Percentiles rank a stretch among this genome's conserved stretches.
Evolutionary conservation across 2,113 vertebrate species (phyloP).

Genomic region (Tragelaphus buxtoni): DNA sequence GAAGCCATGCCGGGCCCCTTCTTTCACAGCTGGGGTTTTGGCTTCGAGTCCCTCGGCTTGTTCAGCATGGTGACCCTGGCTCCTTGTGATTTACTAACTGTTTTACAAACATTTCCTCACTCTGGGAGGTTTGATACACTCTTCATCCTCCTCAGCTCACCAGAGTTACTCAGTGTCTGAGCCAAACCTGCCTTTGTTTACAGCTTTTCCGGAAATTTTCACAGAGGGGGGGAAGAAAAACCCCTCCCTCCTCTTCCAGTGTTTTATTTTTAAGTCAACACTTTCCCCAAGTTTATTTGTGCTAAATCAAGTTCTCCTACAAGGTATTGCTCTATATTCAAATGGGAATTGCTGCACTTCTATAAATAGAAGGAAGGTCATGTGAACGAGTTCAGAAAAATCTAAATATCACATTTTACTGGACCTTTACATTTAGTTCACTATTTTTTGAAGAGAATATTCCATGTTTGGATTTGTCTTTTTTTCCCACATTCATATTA

Average conservation of each 20-base stretch:
- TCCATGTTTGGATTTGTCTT: conserved; percentile 83
- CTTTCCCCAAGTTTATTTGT: conserved; percentile 92
- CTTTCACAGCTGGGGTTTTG: conserved; percentile 92
- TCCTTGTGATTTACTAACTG: conserved; percentile 89
- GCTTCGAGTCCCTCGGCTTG: conserved; percentile 81
- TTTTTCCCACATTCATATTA: conserved; percentile 86
- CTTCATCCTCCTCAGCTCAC: conserved; percentile 77
- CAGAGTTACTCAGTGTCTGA: conserved; percentile 73
- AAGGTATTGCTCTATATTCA: conserved; percentile 90
- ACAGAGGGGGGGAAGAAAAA: conserved; percentile 74
- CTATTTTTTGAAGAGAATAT: conserved; percentile 83
- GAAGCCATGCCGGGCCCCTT: conserved; percentile 52
- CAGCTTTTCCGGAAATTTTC: conserved; percentile 90
- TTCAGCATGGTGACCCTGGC: conserved; percentile 84
- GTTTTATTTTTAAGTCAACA: conserved; percentile 94
- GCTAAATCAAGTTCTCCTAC: conserved; percentile 86
- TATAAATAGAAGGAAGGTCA: conserved; percentile 86
- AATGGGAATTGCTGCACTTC: conserved; percentile 82
- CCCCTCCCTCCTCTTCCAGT: conserved; percentile 81
- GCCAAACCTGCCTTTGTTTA: conserved; percentile 94
- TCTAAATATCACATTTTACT: conserved; percentile 85
- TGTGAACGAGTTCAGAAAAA: conserved; percentile 84
- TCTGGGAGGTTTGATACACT: conserved; percentile 84
- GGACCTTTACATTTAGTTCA: conserved; percentile 85
- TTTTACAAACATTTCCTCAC: conserved; percentile 90